Percentiles rank a stretch among this genome's conserved stretches.
These are phyloP conservation scores for Typhlomys cinereus DNA, from an alignment of 2,113 vertebrate species.

Conservation along the genomic window DNA sequence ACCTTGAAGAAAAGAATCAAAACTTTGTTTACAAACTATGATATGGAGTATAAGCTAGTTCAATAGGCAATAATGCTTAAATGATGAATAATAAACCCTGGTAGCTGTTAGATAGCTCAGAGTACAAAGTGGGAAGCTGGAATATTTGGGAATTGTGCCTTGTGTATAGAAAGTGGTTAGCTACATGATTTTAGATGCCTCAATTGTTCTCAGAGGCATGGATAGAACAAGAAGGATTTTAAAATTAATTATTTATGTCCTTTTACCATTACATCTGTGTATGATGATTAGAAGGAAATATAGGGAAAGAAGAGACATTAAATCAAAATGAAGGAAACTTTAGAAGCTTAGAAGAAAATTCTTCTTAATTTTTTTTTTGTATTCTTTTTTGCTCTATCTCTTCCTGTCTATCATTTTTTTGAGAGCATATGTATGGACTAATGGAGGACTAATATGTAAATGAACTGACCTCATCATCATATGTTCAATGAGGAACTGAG, in stretches of 20 bases:
- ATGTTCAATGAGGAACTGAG: background rate
- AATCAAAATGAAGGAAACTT: background rate
- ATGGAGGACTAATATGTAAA: background rate
- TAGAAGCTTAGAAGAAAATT: background rate
- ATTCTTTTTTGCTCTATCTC: background rate
- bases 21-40: conserved; percentile 3
- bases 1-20: background rate
- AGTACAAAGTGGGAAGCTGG: background rate
- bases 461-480: background rate
- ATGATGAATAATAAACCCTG: background rate
- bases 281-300: background rate
- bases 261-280: background rate
- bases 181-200: background rate
- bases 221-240: background rate
- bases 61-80: background rate
- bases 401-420: background rate
- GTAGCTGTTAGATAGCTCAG: background rate
- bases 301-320: background rate
- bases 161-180: background rate
- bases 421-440: background rate
- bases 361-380: background rate
- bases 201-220: background rate
- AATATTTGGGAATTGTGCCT: background rate
- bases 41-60: background rate
- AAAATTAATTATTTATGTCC: background rate